phyloP scores from a whole-genome alignment of 2,797 vertebrate genomes.

The Galaxias olidus region DNA sequence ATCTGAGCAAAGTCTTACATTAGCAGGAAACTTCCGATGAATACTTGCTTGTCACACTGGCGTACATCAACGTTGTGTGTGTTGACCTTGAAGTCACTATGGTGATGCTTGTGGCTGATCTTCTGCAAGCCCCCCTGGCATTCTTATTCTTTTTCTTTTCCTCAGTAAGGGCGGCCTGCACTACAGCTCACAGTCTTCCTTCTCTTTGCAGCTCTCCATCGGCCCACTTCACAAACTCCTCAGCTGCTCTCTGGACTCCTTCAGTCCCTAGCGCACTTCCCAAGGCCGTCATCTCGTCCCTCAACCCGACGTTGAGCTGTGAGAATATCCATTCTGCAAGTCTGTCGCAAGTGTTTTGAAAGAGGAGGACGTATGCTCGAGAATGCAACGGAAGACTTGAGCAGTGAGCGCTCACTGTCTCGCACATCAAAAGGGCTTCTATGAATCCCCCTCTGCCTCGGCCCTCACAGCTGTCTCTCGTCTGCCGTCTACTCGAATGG shows the following conservation, averaged over 20 bases:
- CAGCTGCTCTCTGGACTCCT: conserved; percentile 18
- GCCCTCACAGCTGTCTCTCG: conserved; percentile 15
- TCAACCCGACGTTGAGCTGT: conserved; percentile 25
- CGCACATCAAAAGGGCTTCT: conserved; percentile 18
- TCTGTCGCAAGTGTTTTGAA: conserved; percentile 23
- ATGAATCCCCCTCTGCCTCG: conserved; percentile 15
- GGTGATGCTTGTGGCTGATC: conserved; percentile 23
- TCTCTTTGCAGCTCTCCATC: conserved; percentile 32
- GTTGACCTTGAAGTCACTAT: conserved; percentile 24
- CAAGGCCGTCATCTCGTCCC: conserved; percentile 20
- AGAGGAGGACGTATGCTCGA: conserved; percentile 19
- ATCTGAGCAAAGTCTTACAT: conserved; percentile 30
- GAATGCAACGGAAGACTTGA: conserved; percentile 17
- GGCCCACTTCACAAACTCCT: conserved; percentile 34
- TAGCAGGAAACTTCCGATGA: conserved; percentile 17
- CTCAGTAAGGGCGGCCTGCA: conserved; percentile 22
- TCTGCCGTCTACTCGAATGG: not conserved
- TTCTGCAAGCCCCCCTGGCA: conserved; percentile 30
- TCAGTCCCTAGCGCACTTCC: conserved; percentile 15
- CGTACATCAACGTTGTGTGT: conserved; percentile 22
- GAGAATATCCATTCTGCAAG: conserved; percentile 18
- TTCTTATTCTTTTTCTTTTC: conserved; percentile 31
- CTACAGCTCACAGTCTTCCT: conserved; percentile 32
- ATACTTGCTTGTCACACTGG: conserved; percentile 24
- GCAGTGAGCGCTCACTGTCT: conserved; percentile 17